phyloP scores from a whole-genome alignment of 2,888 invertebrate genomes.

The Nasonovia ribisnigri region DNA sequence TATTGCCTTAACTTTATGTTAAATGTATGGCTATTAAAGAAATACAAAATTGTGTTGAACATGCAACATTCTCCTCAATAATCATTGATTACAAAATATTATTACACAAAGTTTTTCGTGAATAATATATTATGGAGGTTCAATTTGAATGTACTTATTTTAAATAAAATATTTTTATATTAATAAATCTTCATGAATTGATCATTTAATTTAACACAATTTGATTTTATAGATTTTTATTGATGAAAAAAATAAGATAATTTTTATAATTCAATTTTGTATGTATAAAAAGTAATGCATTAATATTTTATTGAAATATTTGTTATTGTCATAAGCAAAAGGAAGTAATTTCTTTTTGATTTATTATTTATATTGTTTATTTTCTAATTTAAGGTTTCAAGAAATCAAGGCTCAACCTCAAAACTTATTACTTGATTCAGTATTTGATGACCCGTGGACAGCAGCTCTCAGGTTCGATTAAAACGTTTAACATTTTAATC shows the following conservation, averaged over 20 bases:
- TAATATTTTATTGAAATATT: background rate
- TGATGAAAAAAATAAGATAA: background rate
- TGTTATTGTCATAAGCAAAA: background rate
- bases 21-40: background rate
- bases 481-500: background rate
- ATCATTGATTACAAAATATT: background rate
- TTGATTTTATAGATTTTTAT: background rate
- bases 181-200: background rate
- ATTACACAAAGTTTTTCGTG: background rate
- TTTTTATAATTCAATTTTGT: background rate
- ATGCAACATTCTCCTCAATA: background rate
- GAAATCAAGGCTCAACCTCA: slow-evolving; percentile 91
- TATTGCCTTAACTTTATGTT: background rate
- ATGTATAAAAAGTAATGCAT: slow-evolving; percentile 31
- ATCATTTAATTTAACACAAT: background rate
- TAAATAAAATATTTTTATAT: background rate
- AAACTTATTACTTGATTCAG: slow-evolving; percentile 83
- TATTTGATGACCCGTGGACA: slow-evolving; percentile 90
- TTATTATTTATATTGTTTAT: slow-evolving; percentile 59
- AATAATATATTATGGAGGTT: background rate
- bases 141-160: background rate
- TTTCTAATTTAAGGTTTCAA: slow-evolving; percentile 76
- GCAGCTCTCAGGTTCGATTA: slow-evolving; percentile 74
- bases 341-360: slow-evolving; percentile 9
- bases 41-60: background rate